Conservation (phyloP, 2,888 invertebrate genomes). For the Sarcophaga caerulescens region DNA sequence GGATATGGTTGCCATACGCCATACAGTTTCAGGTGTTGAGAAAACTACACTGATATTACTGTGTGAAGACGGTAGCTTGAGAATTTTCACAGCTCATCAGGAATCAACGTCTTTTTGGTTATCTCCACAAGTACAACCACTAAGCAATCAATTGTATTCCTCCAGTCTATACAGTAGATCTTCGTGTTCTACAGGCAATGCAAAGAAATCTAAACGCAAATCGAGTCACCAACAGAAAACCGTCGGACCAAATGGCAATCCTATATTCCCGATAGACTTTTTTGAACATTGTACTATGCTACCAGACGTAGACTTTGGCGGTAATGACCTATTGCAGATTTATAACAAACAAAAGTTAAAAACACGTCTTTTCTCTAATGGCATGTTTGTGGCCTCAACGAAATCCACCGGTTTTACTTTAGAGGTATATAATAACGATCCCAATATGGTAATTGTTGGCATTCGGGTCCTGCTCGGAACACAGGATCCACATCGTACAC, state of each 20-base stretch:
- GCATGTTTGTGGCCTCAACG: conserved; percentile 96
- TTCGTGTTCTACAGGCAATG: conserved; percentile 67
- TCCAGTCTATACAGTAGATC: conserved; percentile 75
- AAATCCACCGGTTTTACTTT: conserved; percentile 94
- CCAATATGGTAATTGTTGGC: conserved; percentile 94
- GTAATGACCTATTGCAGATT: conserved; percentile 95
- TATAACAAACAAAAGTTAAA: conserved; percentile 97
- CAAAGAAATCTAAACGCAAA: conserved; percentile 73
- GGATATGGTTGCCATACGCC: conserved; percentile 97
- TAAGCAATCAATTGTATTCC: conserved; percentile 79
- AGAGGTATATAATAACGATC: conserved; percentile 93
- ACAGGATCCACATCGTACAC: conserved; percentile 79
- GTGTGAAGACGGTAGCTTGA: conserved; percentile 97
- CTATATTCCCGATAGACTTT: conserved; percentile 96
- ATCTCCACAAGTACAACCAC: conserved; percentile 84
- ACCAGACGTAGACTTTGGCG: conserved; percentile 96
- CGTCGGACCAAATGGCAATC: conserved; percentile 76
- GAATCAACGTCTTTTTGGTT: conserved; percentile 88
- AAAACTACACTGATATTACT: conserved; percentile 95
- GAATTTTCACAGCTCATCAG: conserved; percentile 95
- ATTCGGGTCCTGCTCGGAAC: conserved; percentile 91
- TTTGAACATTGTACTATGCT: conserved; percentile 96
- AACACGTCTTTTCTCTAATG: conserved; percentile 85
- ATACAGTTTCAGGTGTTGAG: conserved; percentile 89
- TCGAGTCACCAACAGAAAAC: conserved; percentile 82